phyloP scores from a whole-genome alignment of 2,797 vertebrate species.

The Coracias cyanogaster region DNA sequence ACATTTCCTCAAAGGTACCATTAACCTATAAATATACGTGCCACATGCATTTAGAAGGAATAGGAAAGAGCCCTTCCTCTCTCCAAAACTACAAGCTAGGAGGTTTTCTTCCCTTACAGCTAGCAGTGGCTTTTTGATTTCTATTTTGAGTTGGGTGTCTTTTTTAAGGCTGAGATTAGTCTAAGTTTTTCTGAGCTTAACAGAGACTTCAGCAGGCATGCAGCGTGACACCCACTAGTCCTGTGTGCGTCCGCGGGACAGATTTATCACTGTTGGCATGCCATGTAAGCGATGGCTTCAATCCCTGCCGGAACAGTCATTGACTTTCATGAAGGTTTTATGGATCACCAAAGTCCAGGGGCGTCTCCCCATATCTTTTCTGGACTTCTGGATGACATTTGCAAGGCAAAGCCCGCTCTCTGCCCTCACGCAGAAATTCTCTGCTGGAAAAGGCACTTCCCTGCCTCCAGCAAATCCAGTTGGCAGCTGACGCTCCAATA shows the following conservation, averaged over 20 bases:
- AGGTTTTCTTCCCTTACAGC: not conserved
- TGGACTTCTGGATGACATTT: slow-evolving; percentile 66
- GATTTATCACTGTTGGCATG: slow-evolving; percentile 41
- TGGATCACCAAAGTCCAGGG: slow-evolving; percentile 59
- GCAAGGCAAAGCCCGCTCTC: slow-evolving; percentile 69
- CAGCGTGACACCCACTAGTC: not conserved
- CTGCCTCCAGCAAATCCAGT: slow-evolving; percentile 55
- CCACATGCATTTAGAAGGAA: slow-evolving; percentile 47
- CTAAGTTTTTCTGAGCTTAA: slow-evolving; percentile 37
- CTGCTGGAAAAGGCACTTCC: slow-evolving; percentile 59
- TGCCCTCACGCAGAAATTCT: slow-evolving; percentile 54
- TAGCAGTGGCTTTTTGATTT: not conserved
- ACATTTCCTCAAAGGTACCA: slow-evolving; percentile 69
- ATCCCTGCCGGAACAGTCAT: slow-evolving; percentile 56
- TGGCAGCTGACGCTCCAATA: slow-evolving; percentile 39
- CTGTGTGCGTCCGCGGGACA: not conserved
- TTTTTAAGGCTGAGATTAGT: not conserved
- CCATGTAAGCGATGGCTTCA: slow-evolving; percentile 53
- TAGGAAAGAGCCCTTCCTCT: not conserved
- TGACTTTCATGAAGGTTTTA: slow-evolving; percentile 76
- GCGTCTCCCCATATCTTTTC: slow-evolving; percentile 29
- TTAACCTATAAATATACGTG: slow-evolving; percentile 52
- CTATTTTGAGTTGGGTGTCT: not conserved
- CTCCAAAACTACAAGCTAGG: not conserved
- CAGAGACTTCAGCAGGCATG: not conserved